phyloP scores from a whole-genome alignment of 2,888 invertebrate species.

The Phasia obesa region DNA sequence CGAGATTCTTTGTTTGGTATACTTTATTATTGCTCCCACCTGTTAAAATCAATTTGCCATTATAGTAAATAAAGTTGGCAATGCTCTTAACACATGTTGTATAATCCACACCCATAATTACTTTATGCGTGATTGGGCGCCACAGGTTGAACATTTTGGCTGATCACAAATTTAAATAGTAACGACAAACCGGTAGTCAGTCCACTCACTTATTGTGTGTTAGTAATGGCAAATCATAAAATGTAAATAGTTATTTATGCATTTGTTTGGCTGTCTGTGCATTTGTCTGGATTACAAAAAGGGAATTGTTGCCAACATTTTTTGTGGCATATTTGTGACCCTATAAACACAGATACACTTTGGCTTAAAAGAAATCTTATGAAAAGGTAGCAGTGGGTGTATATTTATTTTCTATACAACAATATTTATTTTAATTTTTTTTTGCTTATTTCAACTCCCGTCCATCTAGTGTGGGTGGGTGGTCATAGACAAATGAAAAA shows the following conservation, averaged over 20 bases:
- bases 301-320: conserved; percentile 62
- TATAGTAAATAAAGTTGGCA: no score
- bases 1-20: no score
- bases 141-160: conserved; percentile 22
- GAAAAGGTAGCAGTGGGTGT: conserved; percentile 67
- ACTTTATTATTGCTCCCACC: no score
- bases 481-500: conserved; percentile 41
- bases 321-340: conserved; percentile 59
- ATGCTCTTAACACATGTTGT: no score
- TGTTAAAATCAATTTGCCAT: no score
- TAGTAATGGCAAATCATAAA: conserved; percentile 64
- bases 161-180: conserved; percentile 35
- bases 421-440: background rate
- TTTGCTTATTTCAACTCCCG: conserved; percentile 12
- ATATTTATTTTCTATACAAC: conserved; percentile 18
- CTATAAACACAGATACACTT: conserved; percentile 36
- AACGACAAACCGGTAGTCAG: conserved; percentile 51
- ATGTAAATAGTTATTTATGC: conserved; percentile 62
- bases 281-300: conserved; percentile 24
- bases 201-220: conserved; percentile 64
- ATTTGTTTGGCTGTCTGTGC: conserved; percentile 1
- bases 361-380: background rate
- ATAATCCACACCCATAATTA: no score
- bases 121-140: background rate
- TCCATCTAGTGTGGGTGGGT: conserved; percentile 48